A percentile compares a stretch with the other conserved stretches of the same genome.
Conservation (phyloP, 2,797 vertebrate species). For the Benthosema pterotum region DNA sequence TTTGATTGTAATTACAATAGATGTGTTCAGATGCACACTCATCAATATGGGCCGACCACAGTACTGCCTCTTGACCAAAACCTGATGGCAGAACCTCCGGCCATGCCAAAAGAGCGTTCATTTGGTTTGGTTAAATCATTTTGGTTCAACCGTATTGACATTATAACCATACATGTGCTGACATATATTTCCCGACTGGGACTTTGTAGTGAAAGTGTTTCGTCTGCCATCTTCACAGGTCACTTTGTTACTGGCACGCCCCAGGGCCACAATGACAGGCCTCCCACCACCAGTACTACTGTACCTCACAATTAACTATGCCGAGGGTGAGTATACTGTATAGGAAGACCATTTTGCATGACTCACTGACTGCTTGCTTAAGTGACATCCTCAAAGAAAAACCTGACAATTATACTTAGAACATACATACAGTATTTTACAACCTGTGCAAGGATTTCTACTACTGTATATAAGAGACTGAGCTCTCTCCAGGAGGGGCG, state of each 20-base stretch:
- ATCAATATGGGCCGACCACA: slow-evolving; percentile 16
- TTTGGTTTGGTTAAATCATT: not conserved
- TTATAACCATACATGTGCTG: too few species aligned
- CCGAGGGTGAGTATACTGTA: slow-evolving; percentile 38
- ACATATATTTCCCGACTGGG: not conserved
- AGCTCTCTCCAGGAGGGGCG: too few species aligned
- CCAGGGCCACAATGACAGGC: slow-evolving; percentile 62
- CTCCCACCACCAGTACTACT: slow-evolving; percentile 47
- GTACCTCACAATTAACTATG: slow-evolving; percentile 58
- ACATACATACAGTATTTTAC: slow-evolving; percentile 17
- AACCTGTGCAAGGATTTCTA: slow-evolving; percentile 18
- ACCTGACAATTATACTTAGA: slow-evolving; percentile 35
- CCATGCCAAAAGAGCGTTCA: slow-evolving; percentile 17
- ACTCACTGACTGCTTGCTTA: slow-evolving; percentile 52
- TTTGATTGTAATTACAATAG: not conserved
- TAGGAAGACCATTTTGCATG: slow-evolving; percentile 49
- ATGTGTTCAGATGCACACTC: slow-evolving; percentile 16
- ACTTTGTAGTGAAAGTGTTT: slow-evolving; percentile 1
- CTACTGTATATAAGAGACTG: not conserved
- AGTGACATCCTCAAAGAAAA: slow-evolving; percentile 43
- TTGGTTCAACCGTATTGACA: too few species aligned
- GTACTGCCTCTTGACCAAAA: slow-evolving; percentile 16
- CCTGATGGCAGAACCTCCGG: slow-evolving; percentile 18
- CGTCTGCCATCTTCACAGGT: slow-evolving; percentile 48
- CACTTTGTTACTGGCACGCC: slow-evolving; percentile 56